These are phyloP conservation scores for Trissolcus brochymenae DNA, from an alignment of 2,888 invertebrate species.

Conservation along the genomic window DNA sequence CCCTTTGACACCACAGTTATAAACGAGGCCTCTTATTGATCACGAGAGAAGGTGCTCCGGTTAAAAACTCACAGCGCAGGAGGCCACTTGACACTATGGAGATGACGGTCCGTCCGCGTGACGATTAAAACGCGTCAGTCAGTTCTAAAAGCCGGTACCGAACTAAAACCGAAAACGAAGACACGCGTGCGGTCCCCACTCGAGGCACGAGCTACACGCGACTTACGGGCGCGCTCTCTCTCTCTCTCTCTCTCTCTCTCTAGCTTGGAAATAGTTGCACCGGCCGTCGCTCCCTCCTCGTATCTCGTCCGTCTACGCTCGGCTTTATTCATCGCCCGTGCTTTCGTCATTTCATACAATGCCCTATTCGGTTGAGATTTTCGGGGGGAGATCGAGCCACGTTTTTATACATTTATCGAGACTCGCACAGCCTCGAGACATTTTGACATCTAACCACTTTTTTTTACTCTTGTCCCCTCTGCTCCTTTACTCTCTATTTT, in stretches of 20 bases:
- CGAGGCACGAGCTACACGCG: slow-evolving; percentile 56
- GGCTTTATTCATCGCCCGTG: slow-evolving; percentile 40
- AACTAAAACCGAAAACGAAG: slow-evolving; percentile 75
- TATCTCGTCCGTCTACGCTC: slow-evolving; percentile 14
- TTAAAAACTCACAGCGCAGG: slow-evolving; percentile 21
- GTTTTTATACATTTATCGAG: slow-evolving; percentile 4
- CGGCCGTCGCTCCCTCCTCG: slow-evolving; percentile 37
- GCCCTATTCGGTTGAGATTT: slow-evolving; percentile 29
- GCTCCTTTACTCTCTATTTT: neutral
- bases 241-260: too few species aligned
- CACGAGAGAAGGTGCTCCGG: neutral
- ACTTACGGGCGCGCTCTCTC: slow-evolving; percentile 54
- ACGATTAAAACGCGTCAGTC: slow-evolving; percentile 55
- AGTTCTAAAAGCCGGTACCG: slow-evolving; percentile 63
- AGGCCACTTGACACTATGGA: slow-evolving; percentile 22
- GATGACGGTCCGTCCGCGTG: neutral
- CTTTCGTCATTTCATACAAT: slow-evolving; percentile 40
- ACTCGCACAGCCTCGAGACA: neutral
- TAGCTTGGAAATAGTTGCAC: slow-evolving; percentile 57
- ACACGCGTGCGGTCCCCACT: slow-evolving; percentile 72
- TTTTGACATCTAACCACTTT: slow-evolving; percentile 10
- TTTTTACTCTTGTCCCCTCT: neutral
- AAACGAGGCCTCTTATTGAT: slow-evolving; percentile 37
- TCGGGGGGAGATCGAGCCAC: slow-evolving; percentile 14
- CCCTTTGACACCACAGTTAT: slow-evolving; percentile 19